Percentiles rank a stretch among this genome's conserved stretches.
These are phyloP conservation scores for Tachystola acroxantha DNA, from an alignment of 2,888 invertebrate species.

Conservation along the genomic window DNA sequence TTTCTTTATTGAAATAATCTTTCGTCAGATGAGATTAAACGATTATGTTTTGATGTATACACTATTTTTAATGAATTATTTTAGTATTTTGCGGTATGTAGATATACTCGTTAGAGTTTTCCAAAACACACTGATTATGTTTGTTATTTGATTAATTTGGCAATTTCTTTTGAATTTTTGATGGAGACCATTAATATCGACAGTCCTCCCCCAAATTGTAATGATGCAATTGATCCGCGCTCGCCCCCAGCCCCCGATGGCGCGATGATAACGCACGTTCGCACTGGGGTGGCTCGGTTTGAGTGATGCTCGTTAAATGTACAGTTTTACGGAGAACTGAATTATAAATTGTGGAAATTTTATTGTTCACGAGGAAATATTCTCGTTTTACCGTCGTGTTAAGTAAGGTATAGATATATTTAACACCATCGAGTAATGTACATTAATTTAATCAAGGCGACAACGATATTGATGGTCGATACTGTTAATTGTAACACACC, in stretches of 20 bases:
- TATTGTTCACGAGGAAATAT: too few relatives aligned
- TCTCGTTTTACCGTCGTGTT: too few relatives aligned
- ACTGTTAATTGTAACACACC: too few relatives aligned
- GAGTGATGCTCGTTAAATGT: slow-evolving; percentile 2
- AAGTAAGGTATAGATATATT: too few relatives aligned
- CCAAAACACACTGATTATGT: neutral
- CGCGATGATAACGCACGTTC: slow-evolving; percentile 32
- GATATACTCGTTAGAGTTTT: neutral
- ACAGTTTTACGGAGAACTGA: neutral
- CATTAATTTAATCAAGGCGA: too few relatives aligned
- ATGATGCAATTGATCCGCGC: slow-evolving; percentile 18
- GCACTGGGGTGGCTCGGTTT: neutral
- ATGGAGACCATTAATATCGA: slow-evolving; percentile 10
- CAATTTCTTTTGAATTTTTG: slow-evolving; percentile 6
- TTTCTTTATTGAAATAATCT: slow-evolving; percentile 13
- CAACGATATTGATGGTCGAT: too few relatives aligned
- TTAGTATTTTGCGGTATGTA: too few relatives aligned
- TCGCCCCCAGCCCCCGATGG: slow-evolving; percentile 14
- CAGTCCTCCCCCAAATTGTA: slow-evolving; percentile 26
- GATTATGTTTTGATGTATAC: slow-evolving; percentile 6
- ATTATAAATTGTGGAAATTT: neutral
- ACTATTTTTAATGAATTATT: neutral
- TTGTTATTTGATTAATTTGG: neutral
- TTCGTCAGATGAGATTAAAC: slow-evolving; percentile 16
- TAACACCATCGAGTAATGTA: too few relatives aligned